Conservation (phyloP, 2,888 invertebrate species). For the Automeris io region DNA sequence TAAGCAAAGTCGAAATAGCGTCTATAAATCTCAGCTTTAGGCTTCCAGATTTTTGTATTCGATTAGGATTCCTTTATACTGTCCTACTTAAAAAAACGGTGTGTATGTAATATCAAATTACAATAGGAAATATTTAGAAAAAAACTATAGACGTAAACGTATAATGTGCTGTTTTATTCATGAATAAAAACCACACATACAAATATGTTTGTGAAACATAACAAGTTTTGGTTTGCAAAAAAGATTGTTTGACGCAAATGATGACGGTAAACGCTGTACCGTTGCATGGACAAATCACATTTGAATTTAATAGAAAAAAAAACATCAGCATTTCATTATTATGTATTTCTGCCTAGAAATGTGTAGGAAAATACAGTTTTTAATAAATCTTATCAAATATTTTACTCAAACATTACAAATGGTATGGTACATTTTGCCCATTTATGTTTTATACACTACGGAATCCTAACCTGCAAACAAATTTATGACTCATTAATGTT, state of each 20-base stretch:
- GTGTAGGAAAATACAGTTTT: too few relatives aligned
- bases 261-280: slow-evolving; percentile 16
- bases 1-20: too few relatives aligned
- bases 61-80: neutral
- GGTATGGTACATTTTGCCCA: too few relatives aligned
- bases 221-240: slow-evolving; percentile 32
- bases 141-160: neutral
- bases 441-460: too few relatives aligned
- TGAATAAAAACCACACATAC: neutral
- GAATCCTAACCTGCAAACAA: too few relatives aligned
- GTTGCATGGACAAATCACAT: slow-evolving; percentile 20
- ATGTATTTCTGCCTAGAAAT: too few relatives aligned
- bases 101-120: neutral
- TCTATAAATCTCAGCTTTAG: neutral
- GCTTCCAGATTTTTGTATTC: neutral
- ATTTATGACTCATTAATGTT: too few relatives aligned
- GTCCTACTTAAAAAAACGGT: neutral
- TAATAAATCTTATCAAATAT: too few relatives aligned
- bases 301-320: slow-evolving; percentile 6
- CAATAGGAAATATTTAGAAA: neutral
- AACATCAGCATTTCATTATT: neutral
- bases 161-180: neutral
- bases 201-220: neutral
- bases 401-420: too few relatives aligned
- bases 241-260: slow-evolving; percentile 25